phyloP scores from a whole-genome alignment of 2,797 vertebrate species.

The Hydrocynus forskahlii region DNA sequence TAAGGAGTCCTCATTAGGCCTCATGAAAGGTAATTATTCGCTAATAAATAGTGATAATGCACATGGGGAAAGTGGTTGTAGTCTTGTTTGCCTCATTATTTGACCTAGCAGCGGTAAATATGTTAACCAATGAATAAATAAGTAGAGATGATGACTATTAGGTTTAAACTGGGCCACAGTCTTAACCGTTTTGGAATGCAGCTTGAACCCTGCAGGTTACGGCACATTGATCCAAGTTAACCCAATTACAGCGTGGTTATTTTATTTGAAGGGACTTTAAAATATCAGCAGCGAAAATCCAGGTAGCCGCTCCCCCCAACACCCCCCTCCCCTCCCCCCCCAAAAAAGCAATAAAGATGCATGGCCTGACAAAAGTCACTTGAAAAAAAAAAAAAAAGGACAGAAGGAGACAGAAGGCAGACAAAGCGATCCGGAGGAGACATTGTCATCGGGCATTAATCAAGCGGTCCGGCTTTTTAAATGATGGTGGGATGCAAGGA shows the following conservation, averaged over 20 bases:
- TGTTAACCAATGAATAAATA: conserved; percentile 22
- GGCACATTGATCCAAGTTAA: not conserved
- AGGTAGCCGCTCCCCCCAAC: too few relatives aligned
- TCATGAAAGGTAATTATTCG: conserved; percentile 28
- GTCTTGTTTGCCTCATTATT: conserved; percentile 26
- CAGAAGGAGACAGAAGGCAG: conserved; percentile 36
- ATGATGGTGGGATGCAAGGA: conserved; percentile 49
- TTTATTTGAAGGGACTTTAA: not conserved
- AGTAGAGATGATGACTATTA: conserved; percentile 38
- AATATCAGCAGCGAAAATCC: not conserved
- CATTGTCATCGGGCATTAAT: conserved; percentile 55
- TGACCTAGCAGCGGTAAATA: conserved; percentile 15
- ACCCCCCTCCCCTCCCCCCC: too few relatives aligned
- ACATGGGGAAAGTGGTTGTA: conserved; percentile 26
- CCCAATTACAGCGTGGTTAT: not conserved
- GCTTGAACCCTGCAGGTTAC: not conserved
- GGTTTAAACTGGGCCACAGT: not conserved
- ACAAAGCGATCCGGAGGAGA: conserved; percentile 47
- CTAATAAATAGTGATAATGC: conserved; percentile 28
- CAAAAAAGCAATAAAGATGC: not conserved
- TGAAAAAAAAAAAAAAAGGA: conserved; percentile 34
- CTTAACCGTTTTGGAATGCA: not conserved
- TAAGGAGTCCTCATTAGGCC: conserved; percentile 61
- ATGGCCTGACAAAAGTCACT: not conserved
- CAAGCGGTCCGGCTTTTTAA: conserved; percentile 47